phyloP scores from a whole-genome alignment of 2,888 invertebrate species.

The Drosophila hamatofila region DNA sequence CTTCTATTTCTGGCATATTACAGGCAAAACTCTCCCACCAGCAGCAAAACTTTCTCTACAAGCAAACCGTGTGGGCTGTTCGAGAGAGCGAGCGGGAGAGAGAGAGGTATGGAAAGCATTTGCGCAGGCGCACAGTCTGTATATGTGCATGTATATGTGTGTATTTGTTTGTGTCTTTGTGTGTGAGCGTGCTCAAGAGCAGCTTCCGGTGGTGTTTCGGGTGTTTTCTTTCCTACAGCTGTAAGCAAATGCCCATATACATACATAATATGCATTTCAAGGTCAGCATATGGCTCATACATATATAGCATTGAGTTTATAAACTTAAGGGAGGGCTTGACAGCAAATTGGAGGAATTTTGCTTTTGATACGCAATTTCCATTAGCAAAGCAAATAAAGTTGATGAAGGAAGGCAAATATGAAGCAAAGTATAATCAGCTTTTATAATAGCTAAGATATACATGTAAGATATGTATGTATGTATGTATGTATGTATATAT shows the following conservation, averaged over 20 bases:
- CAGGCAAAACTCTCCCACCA: conserved; percentile 28
- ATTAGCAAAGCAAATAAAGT: background rate
- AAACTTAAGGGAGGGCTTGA: conserved; percentile 51
- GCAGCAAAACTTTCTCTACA: conserved; percentile 69
- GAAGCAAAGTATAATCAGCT: background rate
- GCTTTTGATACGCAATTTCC: background rate
- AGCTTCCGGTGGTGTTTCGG: conserved; percentile 75
- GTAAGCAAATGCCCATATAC: conserved; percentile 46
- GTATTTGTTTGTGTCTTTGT: background rate
- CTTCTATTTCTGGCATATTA: conserved; percentile 50
- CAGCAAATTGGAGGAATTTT: conserved; percentile 21
- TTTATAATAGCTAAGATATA: background rate
- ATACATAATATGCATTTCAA: conserved; percentile 45
- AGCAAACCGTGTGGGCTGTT: conserved; percentile 19
- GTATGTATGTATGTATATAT: background rate
- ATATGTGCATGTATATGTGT: background rate
- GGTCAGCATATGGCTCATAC: conserved; percentile 44
- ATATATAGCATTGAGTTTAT: background rate
- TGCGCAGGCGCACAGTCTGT: conserved; percentile 54
- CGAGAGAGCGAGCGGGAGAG: conserved; percentile 1
- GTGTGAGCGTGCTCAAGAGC: conserved; percentile 27
- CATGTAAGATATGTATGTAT: background rate
- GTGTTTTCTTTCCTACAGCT: conserved; percentile 48
- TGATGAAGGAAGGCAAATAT: background rate
- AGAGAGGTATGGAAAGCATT: conserved; percentile 51